These are phyloP conservation scores for Corythornis cristatus DNA, from an alignment of 2,113 vertebrate genomes.

Conservation along the genomic window DNA sequence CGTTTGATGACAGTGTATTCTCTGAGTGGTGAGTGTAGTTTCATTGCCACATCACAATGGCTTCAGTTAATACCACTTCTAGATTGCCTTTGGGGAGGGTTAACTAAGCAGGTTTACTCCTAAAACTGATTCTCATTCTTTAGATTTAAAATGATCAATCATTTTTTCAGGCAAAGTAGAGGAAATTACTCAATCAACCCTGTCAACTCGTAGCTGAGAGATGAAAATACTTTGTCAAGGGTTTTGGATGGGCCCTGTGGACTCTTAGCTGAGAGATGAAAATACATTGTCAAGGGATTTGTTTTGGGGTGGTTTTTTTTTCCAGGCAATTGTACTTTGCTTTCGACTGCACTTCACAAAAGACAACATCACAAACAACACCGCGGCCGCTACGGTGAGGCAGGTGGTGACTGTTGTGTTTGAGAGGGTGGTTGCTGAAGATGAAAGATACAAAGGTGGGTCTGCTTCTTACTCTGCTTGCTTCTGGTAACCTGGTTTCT, in stretches of 20 bases:
- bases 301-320: not conserved
- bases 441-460: constrained; percentile 90
- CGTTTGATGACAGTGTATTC: not conserved
- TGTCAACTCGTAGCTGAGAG: not conserved
- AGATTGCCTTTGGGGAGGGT: not conserved
- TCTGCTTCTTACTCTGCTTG: not conserved
- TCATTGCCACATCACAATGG: not conserved
- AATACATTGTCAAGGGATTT: not conserved
- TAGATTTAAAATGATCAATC: not conserved
- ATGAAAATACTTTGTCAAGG: not conserved
- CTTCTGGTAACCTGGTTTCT: not conserved
- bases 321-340: constrained; percentile 96
- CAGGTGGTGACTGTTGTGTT: constrained; percentile 98
- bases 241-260: not conserved
- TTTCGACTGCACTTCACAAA: constrained; percentile 99
- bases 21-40: not conserved
- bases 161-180: not conserved
- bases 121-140: not conserved
- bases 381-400: constrained; percentile 93
- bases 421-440: constrained; percentile 98
- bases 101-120: not conserved
- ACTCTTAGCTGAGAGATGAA: not conserved
- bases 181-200: not conserved
- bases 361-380: constrained; percentile 99
- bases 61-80: not conserved